Conservation (phyloP, 2,888 invertebrate species). For the Xestia xanthographa region DNA sequence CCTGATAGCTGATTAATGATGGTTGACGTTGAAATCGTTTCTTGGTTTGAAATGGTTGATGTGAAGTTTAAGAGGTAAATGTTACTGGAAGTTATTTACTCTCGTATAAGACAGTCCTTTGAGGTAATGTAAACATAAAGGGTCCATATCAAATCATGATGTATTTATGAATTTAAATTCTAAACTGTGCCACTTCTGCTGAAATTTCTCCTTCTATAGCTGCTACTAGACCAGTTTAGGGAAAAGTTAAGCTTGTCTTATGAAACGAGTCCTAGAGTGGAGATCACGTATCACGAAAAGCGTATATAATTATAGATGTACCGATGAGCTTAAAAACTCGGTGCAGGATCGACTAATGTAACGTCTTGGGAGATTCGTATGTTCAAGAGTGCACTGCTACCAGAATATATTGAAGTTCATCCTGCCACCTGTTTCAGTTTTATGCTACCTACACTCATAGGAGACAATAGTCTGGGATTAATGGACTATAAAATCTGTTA, state of each 20-base stretch:
- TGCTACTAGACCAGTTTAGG: not conserved
- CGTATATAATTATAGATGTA: not conserved
- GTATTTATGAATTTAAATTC: not conserved
- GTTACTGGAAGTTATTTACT: not conserved
- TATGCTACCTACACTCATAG: not conserved
- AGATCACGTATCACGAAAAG: not conserved
- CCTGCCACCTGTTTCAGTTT: not conserved
- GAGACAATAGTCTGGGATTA: not conserved
- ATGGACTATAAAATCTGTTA: not conserved
- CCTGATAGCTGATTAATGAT: constrained; percentile 88
- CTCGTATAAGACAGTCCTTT: not conserved
- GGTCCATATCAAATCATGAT: not conserved
- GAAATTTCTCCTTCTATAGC: not conserved
- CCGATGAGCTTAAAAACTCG: not conserved
- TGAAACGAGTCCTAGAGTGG: not conserved
- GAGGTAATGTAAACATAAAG: not conserved
- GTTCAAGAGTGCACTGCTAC: not conserved
- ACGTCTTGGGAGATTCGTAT: not conserved
- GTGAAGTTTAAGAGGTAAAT: not conserved
- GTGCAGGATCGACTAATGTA: not conserved
- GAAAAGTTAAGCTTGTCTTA: not conserved
- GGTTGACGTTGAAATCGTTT: constrained; percentile 67
- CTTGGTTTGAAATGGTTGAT: constrained; percentile 17
- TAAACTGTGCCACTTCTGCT: not conserved
- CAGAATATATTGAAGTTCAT: not conserved